Evolutionary conservation across 2,888 invertebrate species (phyloP), one percentile per base, ranked within the genome.

Genomic region (Cerastis rubricosa): DNA sequence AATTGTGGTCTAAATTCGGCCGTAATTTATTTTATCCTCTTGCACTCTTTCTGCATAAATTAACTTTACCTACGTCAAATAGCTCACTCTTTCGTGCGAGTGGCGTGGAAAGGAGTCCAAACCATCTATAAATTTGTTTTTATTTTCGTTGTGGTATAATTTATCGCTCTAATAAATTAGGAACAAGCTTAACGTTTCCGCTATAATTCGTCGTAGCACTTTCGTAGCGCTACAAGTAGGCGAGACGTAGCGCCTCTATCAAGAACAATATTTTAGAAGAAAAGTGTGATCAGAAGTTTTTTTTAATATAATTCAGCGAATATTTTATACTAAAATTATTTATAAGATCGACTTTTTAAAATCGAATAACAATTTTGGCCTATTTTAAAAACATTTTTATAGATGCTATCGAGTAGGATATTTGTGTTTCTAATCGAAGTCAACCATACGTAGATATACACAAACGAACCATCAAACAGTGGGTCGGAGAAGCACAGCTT

Each of bases 401-500:
- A 57, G 6, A 25, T 25, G 54, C 5, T 54, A 3, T 59, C 7
- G 3, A 29, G 29, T 29, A 17, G 29, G 57, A 29, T 25, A 29
- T 59, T 57, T 57, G 7, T 29, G 29, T 29, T 29, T 59, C 29
- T 54, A 54, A 54, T 54, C n/a, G 12, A 54, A 54, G n/a, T 11
- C n/a, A 59, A 29, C 29, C 29, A 17, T 29, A 29, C 25, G 25
- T 29, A 57, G 22, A 2, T 14, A 7, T 29, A 67, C 43, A 61
- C 43, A 61, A 43, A 6, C 19, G n/a, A 40, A 66, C 40, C 17
- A 59, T 61, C n/a, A 25, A n/a, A 8, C 61, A 22, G 14, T 64
- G 71, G 9, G n/a, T 45, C 19, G 73, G 22, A n/a, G 59, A 80
- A 74, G 80, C 51, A 17, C 35, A 29, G 47, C 47, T 78, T 66